Evolutionary conservation across 2,888 invertebrate genomes (phyloP).

Genomic region (Herminia tarsipennalis): DNA sequence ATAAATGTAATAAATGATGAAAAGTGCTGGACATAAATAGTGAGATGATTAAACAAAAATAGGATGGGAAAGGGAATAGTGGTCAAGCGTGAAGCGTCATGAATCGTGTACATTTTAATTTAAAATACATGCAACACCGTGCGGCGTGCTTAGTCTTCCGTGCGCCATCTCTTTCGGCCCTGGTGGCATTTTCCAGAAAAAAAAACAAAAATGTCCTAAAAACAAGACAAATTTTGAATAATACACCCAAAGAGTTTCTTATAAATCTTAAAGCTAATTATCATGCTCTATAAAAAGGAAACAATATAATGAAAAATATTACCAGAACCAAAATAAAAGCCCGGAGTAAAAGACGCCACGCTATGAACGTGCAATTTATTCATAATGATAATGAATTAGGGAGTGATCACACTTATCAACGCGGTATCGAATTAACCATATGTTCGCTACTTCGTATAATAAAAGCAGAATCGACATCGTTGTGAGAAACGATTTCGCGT

Average conservation of each 20-base stretch:
- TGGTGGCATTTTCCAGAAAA: constrained; percentile 77
- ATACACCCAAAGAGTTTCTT: constrained; percentile 26
- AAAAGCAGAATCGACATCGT: too few species aligned
- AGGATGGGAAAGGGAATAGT: constrained; percentile 27
- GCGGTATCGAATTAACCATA: too few species aligned
- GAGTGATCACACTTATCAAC: too few species aligned
- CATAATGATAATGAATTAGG: not conserved
- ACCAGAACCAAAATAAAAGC: constrained; percentile 78
- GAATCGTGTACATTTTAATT: constrained; percentile 29
- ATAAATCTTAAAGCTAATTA: constrained; percentile 32
- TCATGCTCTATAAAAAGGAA: constrained; percentile 43
- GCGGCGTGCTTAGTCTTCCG: constrained; percentile 61
- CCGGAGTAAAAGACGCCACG: constrained; percentile 14
- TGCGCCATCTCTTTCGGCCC: constrained; percentile 82
- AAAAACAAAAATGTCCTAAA: constrained; percentile 69
- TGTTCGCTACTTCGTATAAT: too few species aligned
- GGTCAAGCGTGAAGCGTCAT: constrained; percentile 56
- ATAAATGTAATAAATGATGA: constrained; percentile 29
- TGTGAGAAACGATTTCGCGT: too few species aligned
- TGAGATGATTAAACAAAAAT: constrained; percentile 38
- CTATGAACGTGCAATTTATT: constrained; percentile 1
- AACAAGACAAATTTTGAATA: constrained; percentile 65
- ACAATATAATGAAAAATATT: constrained; percentile 60
- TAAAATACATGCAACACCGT: constrained; percentile 67
- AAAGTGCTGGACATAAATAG: constrained; percentile 36